These are phyloP conservation scores for Edolisoma coerulescens DNA, from an alignment of 2,113 vertebrate species.

Conservation along the genomic window DNA sequence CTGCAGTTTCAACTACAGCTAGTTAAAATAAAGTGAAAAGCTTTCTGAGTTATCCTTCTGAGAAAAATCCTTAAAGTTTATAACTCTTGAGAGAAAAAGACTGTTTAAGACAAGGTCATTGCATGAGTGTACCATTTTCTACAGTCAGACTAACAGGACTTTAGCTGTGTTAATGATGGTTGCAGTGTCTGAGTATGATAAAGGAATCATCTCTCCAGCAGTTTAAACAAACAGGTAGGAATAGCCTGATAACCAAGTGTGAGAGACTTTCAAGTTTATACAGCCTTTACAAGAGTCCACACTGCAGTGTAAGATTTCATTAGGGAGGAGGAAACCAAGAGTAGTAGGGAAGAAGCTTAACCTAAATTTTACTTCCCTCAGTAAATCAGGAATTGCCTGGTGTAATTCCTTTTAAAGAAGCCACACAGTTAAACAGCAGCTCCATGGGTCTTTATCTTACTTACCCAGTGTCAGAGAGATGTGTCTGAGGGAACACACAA, in stretches of 20 bases:
- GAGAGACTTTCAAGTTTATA: neutral
- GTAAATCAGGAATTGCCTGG: neutral
- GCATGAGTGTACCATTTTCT: neutral
- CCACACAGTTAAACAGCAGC: neutral
- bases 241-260: neutral
- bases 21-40: neutral
- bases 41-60: neutral
- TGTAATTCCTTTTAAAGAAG: neutral
- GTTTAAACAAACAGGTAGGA: neutral
- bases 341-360: neutral
- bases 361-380: neutral
- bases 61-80: neutral
- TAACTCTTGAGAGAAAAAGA: neutral
- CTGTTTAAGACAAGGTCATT: neutral
- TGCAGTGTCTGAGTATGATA: neutral
- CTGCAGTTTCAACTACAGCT: neutral
- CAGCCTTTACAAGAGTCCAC: neutral
- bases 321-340: neutral
- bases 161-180: too few relatives aligned
- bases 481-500: neutral
- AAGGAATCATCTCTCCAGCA: neutral
- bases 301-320: neutral
- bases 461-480: neutral
- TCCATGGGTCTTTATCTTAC: neutral
- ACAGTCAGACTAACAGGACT: neutral